Evolutionary conservation across 1,140 invertebrate species (phyloP).

Genomic region (Zaprionus taronus): DNA sequence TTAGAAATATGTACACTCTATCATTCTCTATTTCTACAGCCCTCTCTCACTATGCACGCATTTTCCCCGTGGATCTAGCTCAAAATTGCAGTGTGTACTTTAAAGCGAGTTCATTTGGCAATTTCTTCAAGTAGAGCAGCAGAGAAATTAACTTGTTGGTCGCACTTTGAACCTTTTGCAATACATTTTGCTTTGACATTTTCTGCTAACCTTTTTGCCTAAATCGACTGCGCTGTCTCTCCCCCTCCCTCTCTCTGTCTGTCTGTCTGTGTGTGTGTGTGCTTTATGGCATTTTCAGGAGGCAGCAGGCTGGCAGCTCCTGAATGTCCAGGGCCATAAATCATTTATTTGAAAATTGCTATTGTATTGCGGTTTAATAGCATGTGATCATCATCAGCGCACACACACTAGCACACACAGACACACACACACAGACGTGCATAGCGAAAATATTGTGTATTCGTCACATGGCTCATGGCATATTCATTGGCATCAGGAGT

Average conservation of each 20-base stretch:
- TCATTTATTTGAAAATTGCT: slow-evolving; percentile 82
- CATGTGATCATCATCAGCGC: slow-evolving; percentile 75
- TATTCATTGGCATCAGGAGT: slow-evolving; percentile 61
- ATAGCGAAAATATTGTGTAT: slow-evolving; percentile 18
- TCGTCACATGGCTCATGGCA: slow-evolving; percentile 59
- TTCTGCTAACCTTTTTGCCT: not conserved
- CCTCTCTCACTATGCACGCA: too few species aligned
- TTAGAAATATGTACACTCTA: too few species aligned
- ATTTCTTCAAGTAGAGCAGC: slow-evolving; percentile 11
- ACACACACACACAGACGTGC: slow-evolving; percentile 8
- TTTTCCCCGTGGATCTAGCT: not conserved
- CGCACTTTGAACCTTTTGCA: slow-evolving; percentile 41
- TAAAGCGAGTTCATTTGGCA: slow-evolving; percentile 1
- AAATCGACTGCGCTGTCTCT: not conserved
- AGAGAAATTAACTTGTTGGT: slow-evolving; percentile 56
- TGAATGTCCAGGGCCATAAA: slow-evolving; percentile 72
- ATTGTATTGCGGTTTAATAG: slow-evolving; percentile 82
- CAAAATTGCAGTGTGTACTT: not conserved
- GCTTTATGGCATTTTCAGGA: slow-evolving; percentile 57
- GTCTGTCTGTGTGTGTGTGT: slow-evolving; percentile 23
- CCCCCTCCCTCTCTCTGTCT: slow-evolving; percentile 8
- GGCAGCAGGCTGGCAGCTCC: slow-evolving; percentile 45
- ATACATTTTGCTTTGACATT: slow-evolving; percentile 44
- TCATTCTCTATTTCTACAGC: too few species aligned
- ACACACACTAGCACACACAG: slow-evolving; percentile 16